Base-by-base conservation (phyloP, 1,140 invertebrate genomes). In the Asbolus verrucosus region DNA sequence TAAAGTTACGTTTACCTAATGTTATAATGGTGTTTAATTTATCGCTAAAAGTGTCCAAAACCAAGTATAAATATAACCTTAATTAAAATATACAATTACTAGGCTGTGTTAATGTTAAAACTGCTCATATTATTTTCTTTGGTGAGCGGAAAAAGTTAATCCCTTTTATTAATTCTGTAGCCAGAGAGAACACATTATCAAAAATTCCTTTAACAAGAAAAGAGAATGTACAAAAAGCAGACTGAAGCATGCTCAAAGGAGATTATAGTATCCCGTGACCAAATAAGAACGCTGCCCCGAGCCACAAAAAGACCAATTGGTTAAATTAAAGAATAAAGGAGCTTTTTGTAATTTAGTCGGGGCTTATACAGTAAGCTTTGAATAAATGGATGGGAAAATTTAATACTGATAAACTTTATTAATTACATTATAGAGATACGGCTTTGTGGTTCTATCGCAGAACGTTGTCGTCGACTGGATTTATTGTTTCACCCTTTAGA, bases 311-410 rank as follows among this genome's bases (percentile, higher is more conserved):
- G 59, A 39, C 31, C 59, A 62, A 62, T 62, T 62, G 59, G 59
- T 62, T 62, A 62, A 62, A 62, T 62, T 62, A 62, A 62, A 62
- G 59, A 62, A 62, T 62, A 62, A 62, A 36, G 36, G 24, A 36
- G 59, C 31, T 62, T 62, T 62, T 62, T 62, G 59, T 62, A 62
- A 62, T 62, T 62, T 62, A 36, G 59, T 62, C 59, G 30, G 9
- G 31, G 36, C 36, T 62, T 62, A 38, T 61, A n/a, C 59, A 36
- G 59, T 62, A 19, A 39, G 30, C 36, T 36, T 39, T 39, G 30
- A 38, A 38, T 62, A 62, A 62, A 62, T 62, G 59, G 59, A 62
- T 62, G 59, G 59, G 59, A 62, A 62, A 62, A 62, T 62, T 62
- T 62, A 62, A 62, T 62, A 39, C 59, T 38, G 36, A 38, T 36